Evolutionary conservation across 2,888 invertebrate genomes (phyloP), one percentile per base, ranked within the genome.

Genomic region (Leptinotarsa peninsularis): DNA sequence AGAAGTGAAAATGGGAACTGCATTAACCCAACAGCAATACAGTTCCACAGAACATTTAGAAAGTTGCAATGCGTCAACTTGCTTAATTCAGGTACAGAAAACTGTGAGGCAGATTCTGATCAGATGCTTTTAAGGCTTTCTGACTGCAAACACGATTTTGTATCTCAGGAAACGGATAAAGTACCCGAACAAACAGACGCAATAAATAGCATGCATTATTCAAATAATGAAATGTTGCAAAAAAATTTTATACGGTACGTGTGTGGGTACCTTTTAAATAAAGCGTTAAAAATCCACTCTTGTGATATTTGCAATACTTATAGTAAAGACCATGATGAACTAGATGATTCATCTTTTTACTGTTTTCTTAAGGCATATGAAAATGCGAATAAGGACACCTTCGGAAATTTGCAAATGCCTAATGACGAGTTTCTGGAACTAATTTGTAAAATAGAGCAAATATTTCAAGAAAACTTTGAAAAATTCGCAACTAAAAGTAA

Each of bases 31-130:
- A 66, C 66, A 7, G 66, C 66, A 33, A 10, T 66, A 33, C 66
- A 66, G 23, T 66, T 66, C 15, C 66, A 66, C 17, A 66, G 66
- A 66, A 66, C 17, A 23, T 21, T 66, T 27, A 66, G 23, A 23
- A 66, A 66, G 23, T 33, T 66, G 17, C 23, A 33, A 66, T 66
- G 66, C 33, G 66, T 66, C 23, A 66, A 66, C 17, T 23, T 66
- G 33, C 17, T 66, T 66, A 23, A 66, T 23, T 66, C 66, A 66
- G 66, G 66, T 66, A 66, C 66, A 66, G 66, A 66, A 33, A 23
- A 66, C 23, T 66, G 66, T 66, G 66, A 66, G 23, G 66, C 27
- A 17, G 66, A 66, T 66, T 17, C 21, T 33, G 66, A 66, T 21
- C 18, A 18, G 23, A 66, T 66, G 66, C 66, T 66, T 17, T 33